Evolutionary conservation across 2,888 invertebrate species (phyloP), one percentile per base, ranked within the genome.

Genomic region (Microchrysa polita): DNA sequence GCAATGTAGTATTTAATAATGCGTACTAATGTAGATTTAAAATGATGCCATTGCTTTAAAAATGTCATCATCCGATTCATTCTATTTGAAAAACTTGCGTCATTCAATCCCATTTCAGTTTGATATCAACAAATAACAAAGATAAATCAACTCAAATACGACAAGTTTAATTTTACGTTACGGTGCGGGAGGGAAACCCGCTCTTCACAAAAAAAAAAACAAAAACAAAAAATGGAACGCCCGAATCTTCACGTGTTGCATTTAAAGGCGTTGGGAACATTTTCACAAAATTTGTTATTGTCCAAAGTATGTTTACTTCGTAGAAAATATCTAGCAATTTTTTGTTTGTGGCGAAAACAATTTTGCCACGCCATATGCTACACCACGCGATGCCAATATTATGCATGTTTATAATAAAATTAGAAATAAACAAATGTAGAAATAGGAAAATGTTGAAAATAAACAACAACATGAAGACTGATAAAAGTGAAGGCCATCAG

Each of bases 351-450:
- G 48, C 12, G 16, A 48, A 12, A n/a, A n/a, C n/a, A n/a, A n/a
- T n/a, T n/a, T n/a, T n/a, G n/a, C n/a, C n/a, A n/a, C n/a, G n/a
- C n/a, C n/a, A n/a, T n/a, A n/a, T n/a, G n/a, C n/a, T n/a, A n/a
- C n/a, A n/a, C n/a, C n/a, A n/a, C 2, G 27, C 27, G 27, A 5
- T 34, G 4, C 7, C 27, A 5, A 34, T 34, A 5, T 34, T 34
- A 34, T 34, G 27, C 27, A 34, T 34, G 27, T 34, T 34, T 34
- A 34, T 34, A 34, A 48, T 48, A 48, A n/a, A 48, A 48, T n/a
- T n/a, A 48, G 48, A 48, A 48, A 48, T 48, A 2, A 48, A 48
- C 48, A 48, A 48, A 48, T 48, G 48, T 48, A 48, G 48, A 12
- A 48, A 48, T 48, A 48, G 48, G 48, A 48, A 48, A 48, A 7